Conservation (phyloP, 2,888 invertebrate genomes). For the Acleris holmiana region DNA sequence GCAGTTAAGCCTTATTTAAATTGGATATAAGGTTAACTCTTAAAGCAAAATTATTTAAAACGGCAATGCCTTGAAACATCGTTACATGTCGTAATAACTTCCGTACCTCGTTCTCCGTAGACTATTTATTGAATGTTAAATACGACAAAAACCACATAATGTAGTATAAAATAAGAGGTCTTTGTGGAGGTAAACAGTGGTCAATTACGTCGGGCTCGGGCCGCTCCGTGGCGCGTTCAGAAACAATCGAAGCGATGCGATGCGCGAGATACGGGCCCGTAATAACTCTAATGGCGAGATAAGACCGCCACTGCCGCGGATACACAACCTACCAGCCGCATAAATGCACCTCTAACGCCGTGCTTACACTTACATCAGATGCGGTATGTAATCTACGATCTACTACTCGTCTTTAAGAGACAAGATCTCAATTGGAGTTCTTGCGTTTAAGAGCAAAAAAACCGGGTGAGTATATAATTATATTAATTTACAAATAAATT, state of each 20-base stretch:
- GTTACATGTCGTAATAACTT: slow-evolving; percentile 10
- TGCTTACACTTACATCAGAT: slow-evolving; percentile 65
- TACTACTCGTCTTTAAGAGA: slow-evolving; percentile 42
- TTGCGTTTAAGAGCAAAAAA: slow-evolving; percentile 15
- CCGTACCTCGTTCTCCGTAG: slow-evolving; percentile 6
- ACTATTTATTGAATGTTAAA: slow-evolving; percentile 25
- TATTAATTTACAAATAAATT: slow-evolving; percentile 15
- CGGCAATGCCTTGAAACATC: neutral
- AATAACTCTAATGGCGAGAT: slow-evolving; percentile 84
- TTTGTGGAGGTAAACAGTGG: slow-evolving; percentile 80
- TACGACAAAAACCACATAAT: slow-evolving; percentile 56
- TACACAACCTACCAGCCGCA: slow-evolving; percentile 60
- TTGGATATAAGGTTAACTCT: neutral
- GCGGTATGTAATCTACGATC: slow-evolving; percentile 55
- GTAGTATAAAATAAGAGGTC: slow-evolving; percentile 75
- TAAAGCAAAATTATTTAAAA: no score
- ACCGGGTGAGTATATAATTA: slow-evolving; percentile 11
- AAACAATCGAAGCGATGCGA: slow-evolving; percentile 83
- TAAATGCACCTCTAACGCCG: slow-evolving; percentile 49
- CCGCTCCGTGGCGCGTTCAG: slow-evolving; percentile 74
- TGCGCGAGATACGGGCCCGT: slow-evolving; percentile 78
- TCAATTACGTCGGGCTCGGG: slow-evolving; percentile 80
- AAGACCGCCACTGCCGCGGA: slow-evolving; percentile 73
- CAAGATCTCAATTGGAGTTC: slow-evolving; percentile 29
- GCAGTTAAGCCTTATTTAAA: slow-evolving; percentile 8